Conservation (phyloP, 2,113 vertebrate genomes). For the Cromileptes altivelis region DNA sequence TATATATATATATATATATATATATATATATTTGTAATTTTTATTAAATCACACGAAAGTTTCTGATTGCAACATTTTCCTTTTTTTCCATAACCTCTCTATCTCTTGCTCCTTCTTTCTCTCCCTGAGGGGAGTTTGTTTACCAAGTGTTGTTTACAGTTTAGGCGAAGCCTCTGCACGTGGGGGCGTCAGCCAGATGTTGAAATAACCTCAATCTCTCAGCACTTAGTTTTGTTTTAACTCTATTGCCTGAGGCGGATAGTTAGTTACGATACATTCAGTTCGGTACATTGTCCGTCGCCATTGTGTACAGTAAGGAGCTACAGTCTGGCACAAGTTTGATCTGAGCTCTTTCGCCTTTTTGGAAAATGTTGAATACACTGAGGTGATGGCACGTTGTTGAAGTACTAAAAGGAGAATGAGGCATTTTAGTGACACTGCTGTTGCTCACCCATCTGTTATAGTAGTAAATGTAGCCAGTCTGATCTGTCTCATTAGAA, state of each 20-base stretch:
- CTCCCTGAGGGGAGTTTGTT: constrained; percentile 38
- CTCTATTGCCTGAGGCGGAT: constrained; percentile 16
- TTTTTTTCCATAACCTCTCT: not conserved
- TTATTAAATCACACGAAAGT: not conserved
- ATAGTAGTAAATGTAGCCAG: not conserved
- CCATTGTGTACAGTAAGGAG: not conserved
- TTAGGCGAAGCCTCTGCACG: constrained; percentile 18
- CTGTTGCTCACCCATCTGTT: not conserved
- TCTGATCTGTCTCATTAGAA: not conserved
- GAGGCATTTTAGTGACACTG: constrained; percentile 2
- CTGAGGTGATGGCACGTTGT: too few species aligned
- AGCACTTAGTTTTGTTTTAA: constrained; percentile 38
- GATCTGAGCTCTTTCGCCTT: constrained; percentile 19
- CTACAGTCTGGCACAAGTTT: not conserved
- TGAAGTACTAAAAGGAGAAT: not conserved
- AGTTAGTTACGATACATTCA: constrained; percentile 29
- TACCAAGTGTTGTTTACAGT: constrained; percentile 47
- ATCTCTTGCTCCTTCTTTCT: not conserved
- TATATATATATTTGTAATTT: not conserved
- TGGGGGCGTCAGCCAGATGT: constrained; percentile 64
- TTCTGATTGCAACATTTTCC: not conserved
- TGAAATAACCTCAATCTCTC: constrained; percentile 46
- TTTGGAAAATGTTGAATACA: constrained; percentile 5
- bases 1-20: too few species aligned
- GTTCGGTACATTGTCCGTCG: not conserved